Evolutionary conservation across 1,140 invertebrate genomes (phyloP), one percentile per base, ranked within the genome.

Genomic region (Papilio polytes): DNA sequence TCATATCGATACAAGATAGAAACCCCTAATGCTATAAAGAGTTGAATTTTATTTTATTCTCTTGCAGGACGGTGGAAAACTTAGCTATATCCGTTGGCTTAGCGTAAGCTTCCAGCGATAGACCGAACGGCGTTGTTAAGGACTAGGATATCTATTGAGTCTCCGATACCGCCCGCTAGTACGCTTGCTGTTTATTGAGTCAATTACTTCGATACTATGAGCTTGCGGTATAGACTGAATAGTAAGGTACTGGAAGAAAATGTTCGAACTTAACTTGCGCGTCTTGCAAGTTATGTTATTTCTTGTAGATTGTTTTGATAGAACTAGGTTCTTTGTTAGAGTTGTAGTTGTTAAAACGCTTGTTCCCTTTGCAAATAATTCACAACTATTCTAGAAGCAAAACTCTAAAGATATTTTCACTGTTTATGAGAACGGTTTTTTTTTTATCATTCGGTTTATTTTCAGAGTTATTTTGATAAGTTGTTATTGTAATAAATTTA

Each of bases 111-210:
- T 48, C 76, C 76, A 56, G 77, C 80, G 83, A 85, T 83, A 83
- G 86, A 85, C 86, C 81, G 83, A 87, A 87, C 80, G 86, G 81
- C 80, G 82, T 74, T 84, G 70, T 85, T 87, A 84, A 83, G 80
- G 31, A 85, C 82, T 83, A 85, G 80, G 81, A 82, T 83, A 85
- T 86, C 82, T 83, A 85, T 85, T 82, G 81, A 73, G 56, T 80
- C 77, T 80, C 78, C 78, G 72, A 51, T 46, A 80, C 51, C 77
- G 70, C 74, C 46, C 20, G 48, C 70, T 66, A 26, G 76, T 73
- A 36, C 48, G 22, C 20, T 46, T 51, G 74, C 44, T 76, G 74
- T 76, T 82, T 83, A 83, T 83, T 83, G 80, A 74, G 78, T 81
- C 74, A 72, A 81, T 81, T 78, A 81, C 74, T 78, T 56, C 15